Evolutionary conservation across 2,113 vertebrate genomes (phyloP).

Genomic region (Rhinolophus sinicus): DNA sequence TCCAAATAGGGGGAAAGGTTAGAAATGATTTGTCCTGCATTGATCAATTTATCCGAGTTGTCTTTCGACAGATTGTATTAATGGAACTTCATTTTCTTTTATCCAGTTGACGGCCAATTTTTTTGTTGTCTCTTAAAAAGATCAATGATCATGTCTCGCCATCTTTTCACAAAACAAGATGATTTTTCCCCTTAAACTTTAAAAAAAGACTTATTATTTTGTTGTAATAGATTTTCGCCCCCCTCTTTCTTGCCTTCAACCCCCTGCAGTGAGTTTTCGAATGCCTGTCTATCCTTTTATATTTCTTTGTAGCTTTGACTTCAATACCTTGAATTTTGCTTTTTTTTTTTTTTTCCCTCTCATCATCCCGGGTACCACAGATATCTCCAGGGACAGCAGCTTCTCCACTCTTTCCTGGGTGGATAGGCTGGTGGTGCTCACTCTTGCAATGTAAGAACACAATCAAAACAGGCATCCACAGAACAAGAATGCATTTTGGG

Average conservation of each 20-base stretch:
- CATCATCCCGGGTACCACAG: constrained; percentile 13
- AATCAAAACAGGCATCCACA: background rate
- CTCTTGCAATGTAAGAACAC: background rate
- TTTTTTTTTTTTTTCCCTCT: constrained; percentile 19
- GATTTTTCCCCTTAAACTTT: constrained; percentile 89
- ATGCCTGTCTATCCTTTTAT: constrained; percentile 76
- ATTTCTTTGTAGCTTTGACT: constrained; percentile 79
- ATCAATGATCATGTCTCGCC: constrained; percentile 88
- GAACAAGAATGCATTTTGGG: background rate
- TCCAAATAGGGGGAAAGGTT: constrained; percentile 86
- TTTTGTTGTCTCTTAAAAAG: constrained; percentile 88
- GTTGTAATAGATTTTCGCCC: constrained; percentile 88
- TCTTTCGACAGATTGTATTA: constrained; percentile 89
- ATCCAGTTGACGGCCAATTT: constrained; percentile 87
- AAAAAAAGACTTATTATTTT: constrained; percentile 88
- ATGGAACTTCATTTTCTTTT: constrained; percentile 91
- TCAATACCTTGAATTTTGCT: constrained; percentile 79
- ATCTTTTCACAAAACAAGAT: constrained; percentile 86
- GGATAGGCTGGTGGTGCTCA: background rate
- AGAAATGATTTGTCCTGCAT: constrained; percentile 88
- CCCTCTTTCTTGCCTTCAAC: constrained; percentile 80
- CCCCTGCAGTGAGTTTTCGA: constrained; percentile 81
- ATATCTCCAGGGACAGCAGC: background rate
- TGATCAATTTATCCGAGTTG: constrained; percentile 90
- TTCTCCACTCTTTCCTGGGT: background rate